Evolutionary conservation across 2,113 vertebrate genomes (phyloP).

Genomic region (Salminus brasiliensis): DNA sequence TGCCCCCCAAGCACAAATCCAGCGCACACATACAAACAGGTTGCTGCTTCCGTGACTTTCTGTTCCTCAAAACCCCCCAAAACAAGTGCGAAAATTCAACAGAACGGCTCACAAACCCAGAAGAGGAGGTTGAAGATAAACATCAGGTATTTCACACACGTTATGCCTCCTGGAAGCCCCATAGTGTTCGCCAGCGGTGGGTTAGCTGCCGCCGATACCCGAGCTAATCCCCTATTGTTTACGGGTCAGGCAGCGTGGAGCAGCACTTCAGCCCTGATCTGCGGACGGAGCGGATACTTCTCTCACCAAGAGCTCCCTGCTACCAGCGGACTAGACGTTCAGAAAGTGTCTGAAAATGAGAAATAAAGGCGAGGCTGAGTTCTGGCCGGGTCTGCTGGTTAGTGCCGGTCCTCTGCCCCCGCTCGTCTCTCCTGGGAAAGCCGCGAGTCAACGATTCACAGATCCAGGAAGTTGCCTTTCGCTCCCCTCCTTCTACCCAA

Average conservation of each 20-base stretch:
- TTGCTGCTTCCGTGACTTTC: not conserved
- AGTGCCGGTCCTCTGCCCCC: not conserved
- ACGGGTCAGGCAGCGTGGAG: not conserved
- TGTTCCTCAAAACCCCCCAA: not conserved
- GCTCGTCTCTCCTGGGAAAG: not conserved
- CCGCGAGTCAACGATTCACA: not conserved
- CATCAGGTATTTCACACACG: constrained; percentile 74
- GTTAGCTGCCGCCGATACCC: not conserved
- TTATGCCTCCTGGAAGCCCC: constrained; percentile 63
- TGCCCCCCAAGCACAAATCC: not conserved
- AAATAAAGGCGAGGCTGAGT: not conserved
- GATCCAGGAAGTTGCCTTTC: constrained; percentile 11
- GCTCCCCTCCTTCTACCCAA: not conserved
- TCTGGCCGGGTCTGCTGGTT: too few relatives aligned
- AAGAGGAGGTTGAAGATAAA: constrained; percentile 72
- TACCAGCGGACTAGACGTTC: not conserved
- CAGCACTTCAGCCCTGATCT: not conserved
- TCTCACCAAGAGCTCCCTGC: not conserved
- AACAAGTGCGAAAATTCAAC: not conserved
- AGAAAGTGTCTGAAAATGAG: not conserved
- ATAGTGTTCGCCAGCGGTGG: too few relatives aligned
- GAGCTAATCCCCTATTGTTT: not conserved
- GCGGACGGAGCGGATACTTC: not conserved
- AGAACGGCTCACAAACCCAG: constrained; percentile 69
- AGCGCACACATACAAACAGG: not conserved